phyloP scores from a whole-genome alignment of 2,113 vertebrate genomes.

The Cariama cristata region DNA sequence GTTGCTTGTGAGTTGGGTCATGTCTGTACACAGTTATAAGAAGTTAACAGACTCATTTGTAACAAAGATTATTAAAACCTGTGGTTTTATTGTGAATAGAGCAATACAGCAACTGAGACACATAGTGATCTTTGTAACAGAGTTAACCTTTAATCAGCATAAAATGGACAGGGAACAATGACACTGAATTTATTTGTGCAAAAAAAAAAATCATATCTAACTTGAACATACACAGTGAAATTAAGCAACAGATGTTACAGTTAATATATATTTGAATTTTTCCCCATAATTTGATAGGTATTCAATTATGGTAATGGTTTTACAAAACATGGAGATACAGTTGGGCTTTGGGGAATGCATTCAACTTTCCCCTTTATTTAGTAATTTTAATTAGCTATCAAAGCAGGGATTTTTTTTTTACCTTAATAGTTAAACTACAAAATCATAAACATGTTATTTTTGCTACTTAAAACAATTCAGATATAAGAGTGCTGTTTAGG shows the following conservation, averaged over 20 bases:
- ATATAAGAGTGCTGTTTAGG: not conserved
- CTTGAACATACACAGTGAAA: not conserved
- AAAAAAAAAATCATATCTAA: not conserved
- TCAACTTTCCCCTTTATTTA: not conserved
- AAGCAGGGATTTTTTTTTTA: not conserved
- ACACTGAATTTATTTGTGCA: not conserved
- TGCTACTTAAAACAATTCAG: not conserved
- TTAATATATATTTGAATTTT: not conserved
- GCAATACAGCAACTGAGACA: not conserved
- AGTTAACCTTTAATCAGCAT: not conserved
- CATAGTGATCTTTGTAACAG: accelerated
- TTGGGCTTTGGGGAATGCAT: not conserved
- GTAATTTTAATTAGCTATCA: not conserved
- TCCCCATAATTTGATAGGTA: not conserved
- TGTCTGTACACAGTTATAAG: not conserved
- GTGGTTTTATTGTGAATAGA: not conserved
- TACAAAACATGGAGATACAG: not conserved
- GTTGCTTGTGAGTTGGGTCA: not conserved
- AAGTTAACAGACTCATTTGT: not conserved
- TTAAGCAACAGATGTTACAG: not conserved
- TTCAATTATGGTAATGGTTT: not conserved
- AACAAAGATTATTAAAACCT: not conserved
- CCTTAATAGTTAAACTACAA: not conserved
- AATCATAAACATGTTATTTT: not conserved
- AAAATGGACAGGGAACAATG: not conserved